Base-by-base conservation (phyloP, 2,113 vertebrate genomes). In the Hippopotamus amphibius region DNA sequence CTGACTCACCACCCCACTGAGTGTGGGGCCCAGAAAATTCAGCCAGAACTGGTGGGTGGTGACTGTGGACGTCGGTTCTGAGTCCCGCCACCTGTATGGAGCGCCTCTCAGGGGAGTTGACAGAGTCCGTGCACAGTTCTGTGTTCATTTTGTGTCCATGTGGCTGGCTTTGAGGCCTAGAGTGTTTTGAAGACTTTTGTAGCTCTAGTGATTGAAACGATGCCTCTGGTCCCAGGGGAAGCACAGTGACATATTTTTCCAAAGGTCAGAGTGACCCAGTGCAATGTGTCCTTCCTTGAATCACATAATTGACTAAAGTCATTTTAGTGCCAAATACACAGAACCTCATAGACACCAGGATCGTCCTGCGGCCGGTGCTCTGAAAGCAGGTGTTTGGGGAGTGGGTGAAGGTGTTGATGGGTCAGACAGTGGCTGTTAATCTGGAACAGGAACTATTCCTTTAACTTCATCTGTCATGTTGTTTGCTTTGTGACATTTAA, bases 81-180 rank as follows among this genome's bases (percentile, higher is more conserved):
- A 19, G 53, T 69, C 7, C 63, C 10, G 33, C 69, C 43, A 2
- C 50, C 55, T 7, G 0, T 9, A 6, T 30, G 48, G 3, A 8
- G 16, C 16, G 1, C 43, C 0, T n/a, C 48, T 28, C 53, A 57
- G 37, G 53, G 43, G 7, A 0, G 2, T 12, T 22, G 50, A 8
- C 13, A 2, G 1, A 0, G 12, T 21, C 68, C 13, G 1, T 0
- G 17, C 30, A 21, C 24, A 2, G 17, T 22, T 30, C 6, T 0
- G 28, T 63, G 50, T 14, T 81, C 43, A 0, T 33, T 19, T 6
- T 1, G 10, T 2, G 65, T 57, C 88, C 48, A 10, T 0, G 9
- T 10, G 24, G 80, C 90, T 77, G 50, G 16, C 2, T 28, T 28
- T 11, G 68, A 71, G 88, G 83, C 59, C 8, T n/a, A 15, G 12